A percentile compares a stretch with the other conserved stretches of the same genome.
Evolutionary conservation across 1,140 invertebrate species (phyloP).

Genomic region (Danaus plexippus): DNA sequence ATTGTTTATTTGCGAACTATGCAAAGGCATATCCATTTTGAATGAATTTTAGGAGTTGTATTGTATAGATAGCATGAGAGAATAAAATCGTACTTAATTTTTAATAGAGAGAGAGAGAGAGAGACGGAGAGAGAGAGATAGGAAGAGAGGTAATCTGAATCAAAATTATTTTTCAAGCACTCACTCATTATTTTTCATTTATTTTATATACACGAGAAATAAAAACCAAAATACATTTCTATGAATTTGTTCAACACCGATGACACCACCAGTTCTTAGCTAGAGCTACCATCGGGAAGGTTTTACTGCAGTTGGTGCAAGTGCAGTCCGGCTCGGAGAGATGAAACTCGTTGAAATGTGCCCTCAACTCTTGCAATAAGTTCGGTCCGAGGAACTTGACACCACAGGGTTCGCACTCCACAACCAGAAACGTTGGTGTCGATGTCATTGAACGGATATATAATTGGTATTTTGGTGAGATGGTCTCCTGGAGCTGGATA

Average conservation of each 20-base stretch:
- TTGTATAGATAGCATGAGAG: no score
- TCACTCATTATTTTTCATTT: no score
- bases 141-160: no score
- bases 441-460: conserved; percentile 7
- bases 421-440: conserved; percentile 9
- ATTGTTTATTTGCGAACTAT: no score
- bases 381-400: conserved; percentile 12
- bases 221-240: no score
- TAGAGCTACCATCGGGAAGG: conserved; percentile 25
- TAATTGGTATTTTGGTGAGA: conserved; percentile 26
- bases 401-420: conserved; percentile 27
- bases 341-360: conserved; percentile 31
- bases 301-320: conserved; percentile 31
- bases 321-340: conserved; percentile 29
- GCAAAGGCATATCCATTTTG: no score
- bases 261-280: conserved; percentile 36
- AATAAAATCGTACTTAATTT: no score
- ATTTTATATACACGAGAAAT: no score
- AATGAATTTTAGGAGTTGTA: no score
- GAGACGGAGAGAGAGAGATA: no score
- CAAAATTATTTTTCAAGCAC: no score
- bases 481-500: conserved; percentile 41
- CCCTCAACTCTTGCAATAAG: conserved; percentile 9
- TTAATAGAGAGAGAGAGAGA: no score
- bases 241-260: conserved; percentile 14